phyloP scores from a whole-genome alignment of 2,113 vertebrate genomes.

The Tor tambroides region DNA sequence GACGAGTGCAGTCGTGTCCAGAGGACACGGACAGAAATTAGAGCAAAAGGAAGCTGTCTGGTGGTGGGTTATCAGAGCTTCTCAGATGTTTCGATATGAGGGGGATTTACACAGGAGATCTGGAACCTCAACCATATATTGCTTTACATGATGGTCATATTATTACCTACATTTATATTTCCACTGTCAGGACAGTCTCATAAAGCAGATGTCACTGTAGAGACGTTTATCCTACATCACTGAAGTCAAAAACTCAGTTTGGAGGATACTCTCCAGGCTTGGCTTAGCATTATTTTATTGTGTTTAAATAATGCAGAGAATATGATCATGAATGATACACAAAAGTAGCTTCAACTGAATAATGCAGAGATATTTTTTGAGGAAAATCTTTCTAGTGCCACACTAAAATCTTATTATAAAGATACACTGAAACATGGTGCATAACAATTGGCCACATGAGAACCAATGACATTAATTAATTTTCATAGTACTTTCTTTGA shows the following conservation, averaged over 20 bases:
- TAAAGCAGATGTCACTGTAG: neutral
- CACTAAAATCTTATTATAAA: neutral
- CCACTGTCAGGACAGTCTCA: neutral
- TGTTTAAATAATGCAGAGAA: neutral
- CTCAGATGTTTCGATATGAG: neutral
- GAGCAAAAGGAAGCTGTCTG: conserved; percentile 65
- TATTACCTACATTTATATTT: neutral
- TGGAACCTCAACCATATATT: neutral
- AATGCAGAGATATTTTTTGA: neutral
- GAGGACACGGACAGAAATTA: conserved; percentile 70
- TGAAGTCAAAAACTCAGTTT: neutral
- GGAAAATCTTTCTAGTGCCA: neutral
- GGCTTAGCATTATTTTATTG: neutral
- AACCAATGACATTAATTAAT: neutral
- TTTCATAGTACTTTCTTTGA: neutral
- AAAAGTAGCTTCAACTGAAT: neutral
- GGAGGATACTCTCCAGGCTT: neutral
- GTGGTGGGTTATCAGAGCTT: conserved; percentile 55
- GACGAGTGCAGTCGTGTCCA: conserved; percentile 68
- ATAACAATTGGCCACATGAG: neutral
- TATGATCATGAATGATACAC: neutral
- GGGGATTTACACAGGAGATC: neutral
- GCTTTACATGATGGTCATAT: neutral
- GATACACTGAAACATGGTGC: neutral
- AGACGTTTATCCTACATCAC: neutral